phyloP scores from a whole-genome alignment of 1,140 invertebrate species.

The Halyomorpha halys region DNA sequence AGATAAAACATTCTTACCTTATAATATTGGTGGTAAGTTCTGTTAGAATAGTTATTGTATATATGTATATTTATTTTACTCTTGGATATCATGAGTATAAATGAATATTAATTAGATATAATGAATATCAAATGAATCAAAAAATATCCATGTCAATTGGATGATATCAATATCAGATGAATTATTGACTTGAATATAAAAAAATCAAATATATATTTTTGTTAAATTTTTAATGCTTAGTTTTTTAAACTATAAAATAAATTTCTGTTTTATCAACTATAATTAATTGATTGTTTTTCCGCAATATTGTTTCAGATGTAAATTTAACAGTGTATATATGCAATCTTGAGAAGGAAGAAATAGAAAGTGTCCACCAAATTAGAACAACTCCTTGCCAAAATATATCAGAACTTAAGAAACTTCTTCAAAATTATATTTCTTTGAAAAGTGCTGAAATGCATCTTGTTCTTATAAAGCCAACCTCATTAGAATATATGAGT shows the following conservation, averaged over 20 bases:
- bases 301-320: constrained; percentile 37
- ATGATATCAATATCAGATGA: too few relatives aligned
- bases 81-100: too few relatives aligned
- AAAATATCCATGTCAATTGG: too few relatives aligned
- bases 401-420: constrained; percentile 48
- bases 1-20: constrained; percentile 52
- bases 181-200: too few relatives aligned
- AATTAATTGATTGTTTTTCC: neutral
- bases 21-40: constrained; percentile 47
- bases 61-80: neutral
- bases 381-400: constrained; percentile 45
- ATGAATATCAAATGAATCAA: too few relatives aligned
- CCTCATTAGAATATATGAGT: constrained; percentile 4
- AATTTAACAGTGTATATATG: constrained; percentile 53
- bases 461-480: constrained; percentile 13
- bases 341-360: constrained; percentile 48
- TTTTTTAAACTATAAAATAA: too few relatives aligned
- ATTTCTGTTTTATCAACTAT: neutral
- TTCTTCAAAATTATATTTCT: constrained; percentile 23
- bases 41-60: neutral
- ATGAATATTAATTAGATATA: too few relatives aligned
- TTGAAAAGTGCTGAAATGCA: constrained; percentile 15
- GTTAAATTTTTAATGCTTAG: too few relatives aligned
- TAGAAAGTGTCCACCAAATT: constrained; percentile 50
- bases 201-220: too few relatives aligned